A percentile compares a stretch with the other conserved stretches of the same genome.
Evolutionary conservation across 1,140 invertebrate species (phyloP).

Genomic region (Heterodera schachtii): DNA sequence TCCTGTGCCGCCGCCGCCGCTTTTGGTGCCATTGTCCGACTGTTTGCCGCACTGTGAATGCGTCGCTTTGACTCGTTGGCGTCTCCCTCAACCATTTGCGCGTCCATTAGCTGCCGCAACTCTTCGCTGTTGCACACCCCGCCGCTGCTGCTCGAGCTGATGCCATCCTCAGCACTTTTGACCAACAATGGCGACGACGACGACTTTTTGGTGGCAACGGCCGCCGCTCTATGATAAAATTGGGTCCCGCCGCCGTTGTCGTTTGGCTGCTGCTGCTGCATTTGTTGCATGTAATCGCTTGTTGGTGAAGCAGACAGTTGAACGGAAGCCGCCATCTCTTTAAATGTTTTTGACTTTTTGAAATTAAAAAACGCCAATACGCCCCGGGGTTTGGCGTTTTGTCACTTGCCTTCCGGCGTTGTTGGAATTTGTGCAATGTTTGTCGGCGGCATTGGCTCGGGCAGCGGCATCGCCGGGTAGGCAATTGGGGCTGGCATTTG

Average conservation of each 20-base stretch:
- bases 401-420: background rate
- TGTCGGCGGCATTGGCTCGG: background rate
- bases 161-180: background rate
- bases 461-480: background rate
- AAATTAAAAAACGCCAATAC: no score
- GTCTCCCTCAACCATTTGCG: constrained; percentile 52
- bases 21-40: background rate
- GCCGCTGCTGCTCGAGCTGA: constrained; percentile 27
- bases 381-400: background rate
- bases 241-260: no score
- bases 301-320: background rate
- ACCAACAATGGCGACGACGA: background rate
- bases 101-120: constrained; percentile 47
- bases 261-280: background rate
- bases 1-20: background rate
- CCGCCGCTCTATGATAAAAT: background rate
- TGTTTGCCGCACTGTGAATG: constrained; percentile 53
- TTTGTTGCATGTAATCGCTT: background rate
- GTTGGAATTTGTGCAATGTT: background rate
- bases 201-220: background rate
- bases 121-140: constrained; percentile 48
- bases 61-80: constrained; percentile 57
- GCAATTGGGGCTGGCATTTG: background rate
- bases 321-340: background rate
- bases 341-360: background rate